Evolutionary conservation across 2,797 vertebrate species (phyloP).

Genomic region (Melanotaenia nigrans): DNA sequence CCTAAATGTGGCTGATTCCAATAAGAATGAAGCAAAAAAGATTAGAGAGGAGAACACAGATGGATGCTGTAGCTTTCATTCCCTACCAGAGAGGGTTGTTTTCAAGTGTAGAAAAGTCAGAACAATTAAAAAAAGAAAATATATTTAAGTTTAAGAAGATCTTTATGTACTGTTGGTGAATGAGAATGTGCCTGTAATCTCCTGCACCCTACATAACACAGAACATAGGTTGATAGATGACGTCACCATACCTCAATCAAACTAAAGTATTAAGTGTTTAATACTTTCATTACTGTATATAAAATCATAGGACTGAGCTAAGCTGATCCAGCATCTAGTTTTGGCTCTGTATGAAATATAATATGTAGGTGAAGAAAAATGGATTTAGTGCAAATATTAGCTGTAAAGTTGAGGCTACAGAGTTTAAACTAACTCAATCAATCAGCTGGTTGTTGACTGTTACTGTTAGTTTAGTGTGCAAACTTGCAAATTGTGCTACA

Average conservation of each 20-base stretch:
- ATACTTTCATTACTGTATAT: background rate
- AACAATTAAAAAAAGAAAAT: background rate
- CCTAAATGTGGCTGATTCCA: too few relatives aligned
- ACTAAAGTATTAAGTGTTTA: too few relatives aligned
- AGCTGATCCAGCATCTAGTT: background rate
- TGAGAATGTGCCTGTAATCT: background rate
- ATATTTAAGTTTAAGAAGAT: too few relatives aligned
- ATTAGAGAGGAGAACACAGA: background rate
- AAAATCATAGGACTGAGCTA: background rate
- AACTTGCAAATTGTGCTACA: background rate
- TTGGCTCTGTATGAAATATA: slow-evolving; percentile 5
- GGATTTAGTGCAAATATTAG: background rate
- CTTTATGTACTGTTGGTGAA: background rate
- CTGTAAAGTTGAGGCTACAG: background rate
- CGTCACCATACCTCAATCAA: too few relatives aligned
- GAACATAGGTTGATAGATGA: too few relatives aligned
- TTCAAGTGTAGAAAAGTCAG: background rate
- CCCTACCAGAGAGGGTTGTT: background rate
- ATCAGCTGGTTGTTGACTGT: slow-evolving; percentile 11
- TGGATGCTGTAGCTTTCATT: background rate
- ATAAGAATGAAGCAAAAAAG: background rate
- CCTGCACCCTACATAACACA: too few relatives aligned
- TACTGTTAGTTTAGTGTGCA: slow-evolving; percentile 17
- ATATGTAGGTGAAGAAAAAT: background rate
- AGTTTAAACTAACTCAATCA: background rate